Evolutionary conservation across 2,797 vertebrate genomes (phyloP).

Genomic region (Hylomyscus alleni): DNA sequence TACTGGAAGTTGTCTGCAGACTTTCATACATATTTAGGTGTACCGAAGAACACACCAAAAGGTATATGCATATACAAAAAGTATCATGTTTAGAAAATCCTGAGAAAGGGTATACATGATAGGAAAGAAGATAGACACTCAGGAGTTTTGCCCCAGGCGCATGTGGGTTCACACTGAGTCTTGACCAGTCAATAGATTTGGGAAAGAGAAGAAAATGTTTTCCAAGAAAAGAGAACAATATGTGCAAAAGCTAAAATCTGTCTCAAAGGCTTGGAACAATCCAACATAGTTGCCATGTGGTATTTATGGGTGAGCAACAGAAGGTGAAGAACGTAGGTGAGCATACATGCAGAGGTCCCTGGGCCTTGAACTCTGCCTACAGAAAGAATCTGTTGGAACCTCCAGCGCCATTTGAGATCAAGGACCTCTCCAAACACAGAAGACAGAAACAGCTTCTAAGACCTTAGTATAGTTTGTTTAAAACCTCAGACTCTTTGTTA

Average conservation of each 20-base stretch:
- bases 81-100: background rate
- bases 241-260: background rate
- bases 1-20: background rate
- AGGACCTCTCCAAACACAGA: conserved; percentile 33
- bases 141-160: background rate
- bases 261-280: background rate
- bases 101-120: background rate
- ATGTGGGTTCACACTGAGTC: background rate
- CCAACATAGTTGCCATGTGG: accelerated
- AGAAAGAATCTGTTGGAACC: conserved; percentile 42
- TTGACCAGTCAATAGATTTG: background rate
- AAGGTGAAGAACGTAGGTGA: background rate
- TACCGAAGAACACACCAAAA: background rate
- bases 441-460: conserved; percentile 38
- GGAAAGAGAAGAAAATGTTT: conserved; percentile 44
- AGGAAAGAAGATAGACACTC: background rate
- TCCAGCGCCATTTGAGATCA: conserved; percentile 25
- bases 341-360: background rate
- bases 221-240: conserved; percentile 43
- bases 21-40: background rate
- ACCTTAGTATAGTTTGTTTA: conserved; percentile 41
- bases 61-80: background rate
- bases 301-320: background rate
- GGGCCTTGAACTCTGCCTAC: background rate
- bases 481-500: conserved; percentile 11